These are phyloP conservation scores for Chrysochloris asiatica DNA, from an alignment of 2,113 vertebrate genomes.

Conservation along the genomic window DNA sequence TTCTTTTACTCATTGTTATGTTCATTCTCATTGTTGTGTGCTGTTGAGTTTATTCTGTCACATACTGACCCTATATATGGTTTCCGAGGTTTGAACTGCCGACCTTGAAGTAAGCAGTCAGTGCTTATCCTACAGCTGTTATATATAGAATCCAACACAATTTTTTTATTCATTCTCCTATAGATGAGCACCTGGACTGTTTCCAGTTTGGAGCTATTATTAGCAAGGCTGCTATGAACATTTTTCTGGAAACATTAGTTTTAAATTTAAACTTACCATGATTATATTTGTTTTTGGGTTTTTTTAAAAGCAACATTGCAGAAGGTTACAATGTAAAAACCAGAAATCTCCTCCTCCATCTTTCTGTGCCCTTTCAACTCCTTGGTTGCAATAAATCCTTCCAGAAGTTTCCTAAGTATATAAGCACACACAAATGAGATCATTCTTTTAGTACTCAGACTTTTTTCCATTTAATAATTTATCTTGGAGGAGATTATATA, in stretches of 20 bases:
- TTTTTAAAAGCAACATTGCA: no score
- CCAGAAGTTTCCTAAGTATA: conserved; percentile 45
- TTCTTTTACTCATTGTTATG: background rate
- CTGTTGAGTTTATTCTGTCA: no score
- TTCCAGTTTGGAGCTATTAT: background rate
- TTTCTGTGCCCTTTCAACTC: conserved; percentile 38
- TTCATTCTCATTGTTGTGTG: background rate
- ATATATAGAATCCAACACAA: background rate
- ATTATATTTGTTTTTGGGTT: no score
- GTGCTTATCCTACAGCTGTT: no score
- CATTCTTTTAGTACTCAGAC: conserved; percentile 13
- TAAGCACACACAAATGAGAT: conserved; percentile 38
- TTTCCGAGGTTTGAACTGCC: no score
- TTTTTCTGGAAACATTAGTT: conserved; percentile 46
- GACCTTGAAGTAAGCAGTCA: no score
- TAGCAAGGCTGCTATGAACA: background rate
- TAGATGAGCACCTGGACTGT: conserved; percentile 20
- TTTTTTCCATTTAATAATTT: conserved; percentile 18
- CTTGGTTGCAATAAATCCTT: conserved; percentile 31
- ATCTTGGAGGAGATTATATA: background rate
- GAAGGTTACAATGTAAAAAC: conserved; percentile 50
- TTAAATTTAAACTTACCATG: background rate
- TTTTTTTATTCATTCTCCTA: background rate
- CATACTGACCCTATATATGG: no score
- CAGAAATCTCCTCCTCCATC: background rate